A percentile compares a stretch with the other conserved stretches of the same genome.
These are phyloP conservation scores for Oreohelix idahoensis DNA, from an alignment of 1,140 invertebrate species.

Conservation along the genomic window DNA sequence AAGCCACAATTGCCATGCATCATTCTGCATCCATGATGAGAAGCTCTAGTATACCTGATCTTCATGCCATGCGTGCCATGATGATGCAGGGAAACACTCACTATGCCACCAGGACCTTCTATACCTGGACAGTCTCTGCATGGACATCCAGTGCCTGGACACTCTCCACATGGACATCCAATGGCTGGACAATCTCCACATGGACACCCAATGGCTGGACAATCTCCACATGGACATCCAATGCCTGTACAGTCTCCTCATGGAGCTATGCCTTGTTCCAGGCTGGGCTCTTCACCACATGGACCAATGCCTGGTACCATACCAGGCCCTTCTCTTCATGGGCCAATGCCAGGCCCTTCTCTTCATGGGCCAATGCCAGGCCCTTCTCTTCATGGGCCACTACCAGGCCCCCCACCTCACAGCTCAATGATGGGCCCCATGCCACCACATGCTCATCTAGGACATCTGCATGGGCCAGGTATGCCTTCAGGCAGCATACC, in stretches of 20 bases:
- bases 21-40: conserved; percentile 59
- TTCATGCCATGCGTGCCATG: conserved; percentile 40
- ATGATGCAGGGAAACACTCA: conserved; percentile 37
- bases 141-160: neutral
- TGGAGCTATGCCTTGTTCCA: conserved; percentile 15
- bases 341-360: conserved; percentile 10
- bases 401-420: conserved; percentile 20
- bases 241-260: conserved; percentile 7
- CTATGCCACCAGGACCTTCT: conserved; percentile 20
- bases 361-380: conserved; percentile 22
- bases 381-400: conserved; percentile 25
- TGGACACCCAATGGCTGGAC: neutral
- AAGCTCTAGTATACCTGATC: conserved; percentile 57
- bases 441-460: conserved; percentile 12
- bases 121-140: neutral
- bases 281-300: conserved; percentile 11
- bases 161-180: neutral
- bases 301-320: conserved; percentile 27
- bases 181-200: neutral
- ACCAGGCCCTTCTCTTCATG: conserved; percentile 27
- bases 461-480: conserved; percentile 25
- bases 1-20: conserved; percentile 55
- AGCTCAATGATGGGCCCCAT: conserved; percentile 14
- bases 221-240: neutral
- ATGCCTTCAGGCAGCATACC: conserved; percentile 15